Conservation (phyloP, 2,888 invertebrate genomes). For the Hanleya hanleyi region DNA sequence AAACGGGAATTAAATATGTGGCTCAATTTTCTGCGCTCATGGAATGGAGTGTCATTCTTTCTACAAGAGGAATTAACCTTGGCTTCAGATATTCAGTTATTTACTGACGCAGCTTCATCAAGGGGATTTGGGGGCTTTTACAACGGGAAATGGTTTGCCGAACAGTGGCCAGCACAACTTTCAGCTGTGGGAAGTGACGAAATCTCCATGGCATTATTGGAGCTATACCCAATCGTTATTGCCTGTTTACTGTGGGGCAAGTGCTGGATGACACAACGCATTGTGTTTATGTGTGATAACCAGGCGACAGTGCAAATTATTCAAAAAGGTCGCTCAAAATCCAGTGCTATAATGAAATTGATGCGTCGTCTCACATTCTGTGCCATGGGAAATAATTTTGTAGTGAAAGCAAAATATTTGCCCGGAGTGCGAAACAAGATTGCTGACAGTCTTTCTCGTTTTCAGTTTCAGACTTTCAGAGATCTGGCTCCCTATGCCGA, state of each 20-base stretch:
- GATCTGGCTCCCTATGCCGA: slow-evolving; percentile 18
- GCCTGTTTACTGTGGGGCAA: too few relatives aligned
- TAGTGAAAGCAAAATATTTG: slow-evolving; percentile 21
- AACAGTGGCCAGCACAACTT: slow-evolving; percentile 19
- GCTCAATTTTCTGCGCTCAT: slow-evolving; percentile 12
- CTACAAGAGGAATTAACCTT: slow-evolving; percentile 17
- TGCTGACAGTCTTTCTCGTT: slow-evolving; percentile 30
- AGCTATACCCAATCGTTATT: slow-evolving; percentile 24
- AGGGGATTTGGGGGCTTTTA: slow-evolving; percentile 15
- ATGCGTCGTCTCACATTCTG: slow-evolving; percentile 3
- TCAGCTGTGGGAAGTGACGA: not conserved
- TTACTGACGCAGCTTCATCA: not conserved
- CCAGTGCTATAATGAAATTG: too few relatives aligned
- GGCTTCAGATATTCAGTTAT: not conserved
- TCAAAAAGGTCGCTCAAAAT: too few relatives aligned
- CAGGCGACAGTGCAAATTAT: too few relatives aligned
- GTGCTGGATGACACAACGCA: too few relatives aligned
- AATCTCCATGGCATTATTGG: slow-evolving; percentile 18
- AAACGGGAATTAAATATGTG: slow-evolving; percentile 28
- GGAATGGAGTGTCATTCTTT: slow-evolving; percentile 38
- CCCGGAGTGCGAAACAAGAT: slow-evolving; percentile 14
- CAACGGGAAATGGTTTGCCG: slow-evolving; percentile 27
- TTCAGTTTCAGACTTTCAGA: slow-evolving; percentile 22
- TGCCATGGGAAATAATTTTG: slow-evolving; percentile 22
- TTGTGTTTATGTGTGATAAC: too few relatives aligned